These are phyloP conservation scores for Cathartes aura DNA, from an alignment of 2,113 vertebrate genomes.

Conservation along the genomic window DNA sequence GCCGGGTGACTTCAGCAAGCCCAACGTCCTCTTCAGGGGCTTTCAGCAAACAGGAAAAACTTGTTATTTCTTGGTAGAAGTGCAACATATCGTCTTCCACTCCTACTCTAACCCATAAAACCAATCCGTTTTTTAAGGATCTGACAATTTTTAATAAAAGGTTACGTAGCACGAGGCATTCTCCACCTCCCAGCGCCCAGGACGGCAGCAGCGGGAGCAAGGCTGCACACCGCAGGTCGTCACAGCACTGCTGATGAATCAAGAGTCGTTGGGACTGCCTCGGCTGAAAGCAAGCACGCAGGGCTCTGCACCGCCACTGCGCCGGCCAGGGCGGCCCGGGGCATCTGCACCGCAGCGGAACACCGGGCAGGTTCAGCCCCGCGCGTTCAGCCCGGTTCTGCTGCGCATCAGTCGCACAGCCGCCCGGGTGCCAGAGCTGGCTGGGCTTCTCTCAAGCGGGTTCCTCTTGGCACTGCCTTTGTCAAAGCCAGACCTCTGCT, in stretches of 20 bases:
- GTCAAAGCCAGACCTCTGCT: background rate
- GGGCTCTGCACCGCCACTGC: background rate
- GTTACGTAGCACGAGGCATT: background rate
- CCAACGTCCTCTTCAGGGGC: fast-evolving
- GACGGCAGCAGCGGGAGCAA: background rate
- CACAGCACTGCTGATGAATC: fast-evolving
- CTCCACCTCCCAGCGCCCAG: fast-evolving
- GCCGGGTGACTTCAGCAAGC: background rate
- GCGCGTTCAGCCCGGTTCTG: background rate
- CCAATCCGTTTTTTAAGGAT: background rate
- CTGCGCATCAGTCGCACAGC: background rate
- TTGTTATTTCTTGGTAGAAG: background rate
- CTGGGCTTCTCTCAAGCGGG: fast-evolving
- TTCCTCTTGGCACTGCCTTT: background rate
- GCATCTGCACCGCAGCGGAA: too few species aligned
- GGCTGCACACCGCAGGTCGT: fast-evolving
- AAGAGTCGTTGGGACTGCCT: too few species aligned
- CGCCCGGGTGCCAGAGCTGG: background rate
- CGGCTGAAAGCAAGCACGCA: fast-evolving
- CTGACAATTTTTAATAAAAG: background rate
- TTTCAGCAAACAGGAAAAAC: background rate
- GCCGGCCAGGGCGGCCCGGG: fast-evolving
- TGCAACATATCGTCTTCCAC: background rate
- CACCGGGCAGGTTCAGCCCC: background rate
- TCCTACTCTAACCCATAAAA: background rate